Evolutionary conservation across 2,888 invertebrate genomes (phyloP), one percentile per base, ranked within the genome.

Genomic region (Agrotis puta): DNA sequence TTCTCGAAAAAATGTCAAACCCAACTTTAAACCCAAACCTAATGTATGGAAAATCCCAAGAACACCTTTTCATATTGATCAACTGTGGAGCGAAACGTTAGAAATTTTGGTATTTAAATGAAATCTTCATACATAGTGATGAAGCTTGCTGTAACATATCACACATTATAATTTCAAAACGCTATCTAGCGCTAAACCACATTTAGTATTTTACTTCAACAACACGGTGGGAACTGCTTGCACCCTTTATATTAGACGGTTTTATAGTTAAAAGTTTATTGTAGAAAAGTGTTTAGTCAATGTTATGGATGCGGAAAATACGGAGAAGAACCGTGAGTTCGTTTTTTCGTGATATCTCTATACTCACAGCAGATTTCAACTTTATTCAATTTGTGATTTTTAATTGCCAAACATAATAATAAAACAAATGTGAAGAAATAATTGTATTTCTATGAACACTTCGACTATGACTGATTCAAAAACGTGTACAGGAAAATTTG

Each of bases 161-260:
- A 79, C 82, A 82, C 81, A 95, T 95, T 95, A 94, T 90, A 94
- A 94, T 94, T 94, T 93, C 92, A 93, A 94, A 90, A 83, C 76
- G 90, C 79, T 90, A 89, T 91, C 91, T 90, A 89, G 83, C 85
- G 85, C 78, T 85, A 82, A 87, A 86, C 88, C 24, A 67, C 67
- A 51, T 74, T 77, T 61, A 67, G 82, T 81, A 51, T 74, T 72
- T 59, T 65, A 59, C 61, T 54, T 70, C 64, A 72, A 56, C 39
- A n/a, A 43, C 59, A 58, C 76, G 45, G 33, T 27, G 59, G 11
- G 27, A 51, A 66, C 61, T 82, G 51, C 53, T 65, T 33, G n/a
- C 39, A 63, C 64, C 56, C 47, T 65, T 58, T 20, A 9, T 14
- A 1, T 7, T 24, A 58, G 5, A 39, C n/a, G 27, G 58, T 39